phyloP scores from a whole-genome alignment of 2,797 vertebrate species.

The Muscicapa comitata region DNA sequence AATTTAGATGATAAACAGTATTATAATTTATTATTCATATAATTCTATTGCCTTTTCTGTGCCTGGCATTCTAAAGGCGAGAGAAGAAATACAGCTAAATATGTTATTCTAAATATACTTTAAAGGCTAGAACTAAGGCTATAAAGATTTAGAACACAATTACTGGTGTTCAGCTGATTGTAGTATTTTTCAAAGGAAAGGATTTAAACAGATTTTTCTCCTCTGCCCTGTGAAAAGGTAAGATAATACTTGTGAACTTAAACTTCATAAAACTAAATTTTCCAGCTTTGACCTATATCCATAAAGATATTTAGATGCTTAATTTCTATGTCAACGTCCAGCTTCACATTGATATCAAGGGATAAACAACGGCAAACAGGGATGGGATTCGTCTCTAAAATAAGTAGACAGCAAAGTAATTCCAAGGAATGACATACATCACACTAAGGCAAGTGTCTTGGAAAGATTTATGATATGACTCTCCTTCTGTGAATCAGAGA shows the following conservation, averaged over 20 bases:
- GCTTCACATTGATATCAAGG: not conserved
- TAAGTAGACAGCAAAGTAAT: not conserved
- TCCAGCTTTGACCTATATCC: not conserved
- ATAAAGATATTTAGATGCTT: not conserved
- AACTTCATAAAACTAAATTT: not conserved
- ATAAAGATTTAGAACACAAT: constrained; percentile 43
- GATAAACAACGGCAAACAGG: not conserved
- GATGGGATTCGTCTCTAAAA: not conserved
- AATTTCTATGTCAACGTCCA: not conserved
- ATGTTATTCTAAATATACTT: constrained; percentile 40
- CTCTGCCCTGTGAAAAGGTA: not conserved
- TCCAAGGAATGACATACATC: not conserved
- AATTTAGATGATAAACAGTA: constrained; percentile 59
- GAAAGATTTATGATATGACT: not conserved
- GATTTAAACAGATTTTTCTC: not conserved
- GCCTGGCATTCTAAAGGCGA: constrained; percentile 36
- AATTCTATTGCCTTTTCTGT: constrained; percentile 22
- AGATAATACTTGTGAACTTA: not conserved
- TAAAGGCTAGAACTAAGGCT: constrained; percentile 15
- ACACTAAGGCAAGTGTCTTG: not conserved
- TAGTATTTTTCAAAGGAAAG: constrained; percentile 9
- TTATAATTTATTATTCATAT: constrained; percentile 63
- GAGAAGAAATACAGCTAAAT: constrained; percentile 38
- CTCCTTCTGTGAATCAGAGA: not conserved
- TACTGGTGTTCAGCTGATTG: not conserved